These are phyloP conservation scores for Mnemiopsis leidyi DNA, from an alignment of 37 sponge, comb jelly and placozoan species.

Conservation along the genomic window DNA sequence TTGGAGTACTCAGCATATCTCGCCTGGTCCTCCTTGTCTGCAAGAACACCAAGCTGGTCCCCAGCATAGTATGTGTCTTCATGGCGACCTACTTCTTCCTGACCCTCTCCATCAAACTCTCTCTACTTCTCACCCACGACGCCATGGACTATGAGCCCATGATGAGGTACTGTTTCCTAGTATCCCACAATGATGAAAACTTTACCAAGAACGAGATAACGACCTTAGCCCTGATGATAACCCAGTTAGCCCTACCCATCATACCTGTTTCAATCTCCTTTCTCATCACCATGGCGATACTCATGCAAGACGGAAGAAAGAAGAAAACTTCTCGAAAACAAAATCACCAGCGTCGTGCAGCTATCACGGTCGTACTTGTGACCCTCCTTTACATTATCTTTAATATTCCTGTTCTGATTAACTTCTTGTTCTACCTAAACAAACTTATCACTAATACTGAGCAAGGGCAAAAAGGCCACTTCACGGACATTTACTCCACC, in stretches of 20 bases:
- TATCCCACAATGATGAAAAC: neutral
- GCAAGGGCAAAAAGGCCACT: neutral
- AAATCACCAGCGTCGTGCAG: neutral
- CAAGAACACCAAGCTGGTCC: neutral
- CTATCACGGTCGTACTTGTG: neutral
- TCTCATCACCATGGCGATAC: neutral
- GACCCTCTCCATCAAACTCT: neutral
- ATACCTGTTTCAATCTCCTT: neutral
- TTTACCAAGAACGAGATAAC: neutral
- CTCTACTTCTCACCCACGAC: neutral
- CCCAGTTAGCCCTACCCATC: conserved; percentile 7
- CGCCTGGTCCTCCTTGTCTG: neutral
- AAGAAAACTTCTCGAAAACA: neutral
- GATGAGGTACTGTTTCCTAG: conserved; percentile 18
- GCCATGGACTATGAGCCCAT: conserved; percentile 54
- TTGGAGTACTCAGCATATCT: conserved; percentile 6
- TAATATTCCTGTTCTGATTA: neutral
- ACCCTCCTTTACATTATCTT: conserved; percentile 11
- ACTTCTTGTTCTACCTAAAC: neutral
- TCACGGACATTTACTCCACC: neutral
- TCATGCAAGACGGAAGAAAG: neutral
- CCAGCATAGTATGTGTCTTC: neutral
- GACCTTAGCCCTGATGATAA: neutral
- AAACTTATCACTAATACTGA: neutral
- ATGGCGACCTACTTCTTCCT: neutral